Evolutionary conservation across 2,797 vertebrate species (phyloP), one percentile per base, ranked within the genome.

Genomic region (Florisuga fusca): DNA sequence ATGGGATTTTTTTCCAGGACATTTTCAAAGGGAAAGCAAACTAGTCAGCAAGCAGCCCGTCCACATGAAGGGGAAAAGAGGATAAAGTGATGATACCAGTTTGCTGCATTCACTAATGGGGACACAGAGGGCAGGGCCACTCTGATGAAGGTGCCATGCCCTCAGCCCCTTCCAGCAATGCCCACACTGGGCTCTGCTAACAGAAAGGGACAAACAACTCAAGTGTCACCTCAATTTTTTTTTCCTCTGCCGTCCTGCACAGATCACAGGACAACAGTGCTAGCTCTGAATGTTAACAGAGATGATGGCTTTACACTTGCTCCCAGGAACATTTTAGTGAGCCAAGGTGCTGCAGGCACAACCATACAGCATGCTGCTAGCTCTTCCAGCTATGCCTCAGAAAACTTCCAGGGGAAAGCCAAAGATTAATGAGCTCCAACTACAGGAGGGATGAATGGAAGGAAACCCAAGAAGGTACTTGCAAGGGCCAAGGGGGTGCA

Each of bases 91-190:
- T 4, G 41, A 48, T 26, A 45, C 15, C 18, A 6, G 1, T 27
- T 29, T 51, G 50, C 66, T 80, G 12, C 13, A 7, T 45, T 53
- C 2, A 3, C 41, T 33, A 0, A 4, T 0, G 1, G 57, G 20
- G 4, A 18, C 31, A 16, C 41, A 36, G 45, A 63, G 48, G 51
- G 33, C 61, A 3, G 1, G 69, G 16, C 12, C 46, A 11, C 38
- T 20, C 27, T 10, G 23, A 48, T 16, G 8, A 26, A 26, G 48
- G 19, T 53, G 66, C 41, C 25, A 1, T 3, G 6, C 25, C 55
- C 53, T 27, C 45, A 34, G 41, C 6, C 20, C 19, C 53, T 63
- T 69, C 25, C 64, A 89, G 64, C 2, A 0, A 3, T 15, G 41
- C 16, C 41, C 34, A 51, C 29, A 17, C 10, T 6, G 15, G 34